These are phyloP conservation scores for Eupeodes luniger DNA, from an alignment of 2,888 invertebrate species.

Conservation along the genomic window DNA sequence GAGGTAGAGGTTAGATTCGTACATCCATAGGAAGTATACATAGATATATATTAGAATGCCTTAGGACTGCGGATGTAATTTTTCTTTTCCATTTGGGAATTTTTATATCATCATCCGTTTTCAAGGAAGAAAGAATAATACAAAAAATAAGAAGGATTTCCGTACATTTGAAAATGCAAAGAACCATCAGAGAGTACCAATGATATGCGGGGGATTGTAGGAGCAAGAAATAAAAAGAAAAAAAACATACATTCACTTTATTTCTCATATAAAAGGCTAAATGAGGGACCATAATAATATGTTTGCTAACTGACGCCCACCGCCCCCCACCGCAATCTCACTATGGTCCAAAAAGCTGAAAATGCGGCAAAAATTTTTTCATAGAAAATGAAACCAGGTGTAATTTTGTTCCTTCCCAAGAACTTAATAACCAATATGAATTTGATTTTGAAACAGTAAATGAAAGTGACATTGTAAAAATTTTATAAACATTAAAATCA, in stretches of 20 bases:
- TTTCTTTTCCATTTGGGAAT: slow-evolving; percentile 70
- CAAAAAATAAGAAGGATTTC: slow-evolving; percentile 64
- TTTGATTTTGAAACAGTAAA: too few species aligned
- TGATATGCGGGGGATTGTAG: slow-evolving; percentile 54
- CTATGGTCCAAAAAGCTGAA: too few species aligned
- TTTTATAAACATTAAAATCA: too few species aligned
- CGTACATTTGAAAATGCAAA: slow-evolving; percentile 71
- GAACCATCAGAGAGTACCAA: slow-evolving; percentile 62
- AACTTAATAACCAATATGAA: too few species aligned
- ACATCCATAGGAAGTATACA: too few species aligned
- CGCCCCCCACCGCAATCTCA: not conserved
- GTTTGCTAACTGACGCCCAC: slow-evolving; percentile 50
- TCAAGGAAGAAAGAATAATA: slow-evolving; percentile 28
- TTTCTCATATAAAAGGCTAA: slow-evolving; percentile 29
- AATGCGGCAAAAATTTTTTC: too few species aligned
- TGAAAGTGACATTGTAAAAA: too few species aligned
- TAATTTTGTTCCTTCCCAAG: too few species aligned
- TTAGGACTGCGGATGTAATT: slow-evolving; percentile 72
- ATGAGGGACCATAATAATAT: slow-evolving; percentile 60
- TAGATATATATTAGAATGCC: slow-evolving; percentile 38
- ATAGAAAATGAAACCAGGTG: too few species aligned
- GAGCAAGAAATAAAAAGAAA: not conserved
- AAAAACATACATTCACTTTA: not conserved
- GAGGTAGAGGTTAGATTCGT: too few species aligned
- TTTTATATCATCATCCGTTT: slow-evolving; percentile 55